Base-by-base conservation (phyloP, 1,140 invertebrate species). In the Drosophila nasuta region DNA sequence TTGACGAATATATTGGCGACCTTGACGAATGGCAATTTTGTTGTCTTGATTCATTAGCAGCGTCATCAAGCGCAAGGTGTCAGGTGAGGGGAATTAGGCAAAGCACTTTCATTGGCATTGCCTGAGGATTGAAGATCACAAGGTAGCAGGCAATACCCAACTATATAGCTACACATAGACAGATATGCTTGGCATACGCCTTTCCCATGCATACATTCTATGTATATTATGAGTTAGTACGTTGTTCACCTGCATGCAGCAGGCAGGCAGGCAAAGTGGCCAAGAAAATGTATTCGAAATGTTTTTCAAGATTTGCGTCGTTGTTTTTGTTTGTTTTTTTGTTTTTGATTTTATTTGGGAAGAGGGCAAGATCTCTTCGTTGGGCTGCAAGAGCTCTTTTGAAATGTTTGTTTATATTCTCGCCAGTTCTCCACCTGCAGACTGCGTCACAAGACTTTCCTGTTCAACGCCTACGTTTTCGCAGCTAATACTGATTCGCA, bases 371-470 rank as follows among this genome's bases (percentile, higher is more conserved):
- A 38, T 20, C 7, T 41, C 17, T 57, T 41, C 35, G 2, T 20
- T 57, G 54, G 54, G 15, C 35, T 57, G 54, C 46, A 51, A 54
- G 67, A 30, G 41, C 35, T 57, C 45, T 80, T 60, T 48, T 63
- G 20, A 25, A 60, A 54, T 73, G 60, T 78, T 64, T 74, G 66
- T 81, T 81, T 85, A 83, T 81, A 78, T 78, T 58, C 51, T 59
- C 43, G 54, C 57, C 60, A 60, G 46, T 43, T 82, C 73, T 81
- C 72, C 81, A 83, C 81, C 81, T 86, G 81, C 77, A 60, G 48
- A 89, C 85, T 89, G 85, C 85, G 85, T 89, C 85, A 88, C 78
- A 75, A 68, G 71, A 72, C 69, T 71, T 89, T 89, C 85, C 81
- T 89, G 81, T 62, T 73, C 35, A 72, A 69, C 67, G 67, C 85